phyloP scores from a whole-genome alignment of 2,113 vertebrate genomes.

The Tetraodon nigroviridis region DNA sequence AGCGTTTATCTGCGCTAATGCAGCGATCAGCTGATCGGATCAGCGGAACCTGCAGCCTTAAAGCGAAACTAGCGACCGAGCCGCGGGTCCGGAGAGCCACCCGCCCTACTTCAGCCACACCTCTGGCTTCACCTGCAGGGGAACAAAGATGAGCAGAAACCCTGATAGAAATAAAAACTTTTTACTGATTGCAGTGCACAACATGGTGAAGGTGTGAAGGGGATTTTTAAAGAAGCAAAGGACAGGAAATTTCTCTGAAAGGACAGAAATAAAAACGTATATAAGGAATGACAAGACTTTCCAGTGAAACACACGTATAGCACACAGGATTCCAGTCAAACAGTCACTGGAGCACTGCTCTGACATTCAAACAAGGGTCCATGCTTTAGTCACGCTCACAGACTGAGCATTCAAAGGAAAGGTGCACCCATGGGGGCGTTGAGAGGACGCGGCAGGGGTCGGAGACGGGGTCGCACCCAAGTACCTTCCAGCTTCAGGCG shows the following conservation, averaged over 20 bases:
- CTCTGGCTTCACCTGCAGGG: not conserved
- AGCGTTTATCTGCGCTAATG: slow-evolving; percentile 27
- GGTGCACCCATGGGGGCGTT: slow-evolving; percentile 57
- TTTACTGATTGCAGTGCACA: slow-evolving; percentile 52
- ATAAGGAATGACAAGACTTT: slow-evolving; percentile 40
- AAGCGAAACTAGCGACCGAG: not conserved
- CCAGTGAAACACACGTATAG: slow-evolving; percentile 44
- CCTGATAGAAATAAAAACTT: slow-evolving; percentile 1
- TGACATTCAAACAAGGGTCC: slow-evolving; percentile 59
- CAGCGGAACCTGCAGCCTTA: not conserved
- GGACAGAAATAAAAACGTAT: slow-evolving; percentile 32
- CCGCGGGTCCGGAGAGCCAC: not conserved
- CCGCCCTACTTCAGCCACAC: not conserved
- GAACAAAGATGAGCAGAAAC: slow-evolving; percentile 20
- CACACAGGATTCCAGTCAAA: slow-evolving; percentile 53
- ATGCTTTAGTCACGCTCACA: slow-evolving; percentile 58
- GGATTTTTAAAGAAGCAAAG: slow-evolving; percentile 12
- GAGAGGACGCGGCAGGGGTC: slow-evolving; percentile 46
- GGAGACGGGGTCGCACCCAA: slow-evolving; percentile 41
- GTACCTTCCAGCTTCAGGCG: slow-evolving; percentile 31
- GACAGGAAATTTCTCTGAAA: slow-evolving; percentile 19
- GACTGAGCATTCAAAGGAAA: slow-evolving; percentile 35
- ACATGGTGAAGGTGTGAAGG: not conserved
- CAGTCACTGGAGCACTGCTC: slow-evolving; percentile 24
- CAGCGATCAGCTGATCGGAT: slow-evolving; percentile 48